Percentiles rank a stretch among this genome's conserved stretches.
These are phyloP conservation scores for Psittacula derbiana DNA, from an alignment of 2,797 vertebrate genomes.

Conservation along the genomic window DNA sequence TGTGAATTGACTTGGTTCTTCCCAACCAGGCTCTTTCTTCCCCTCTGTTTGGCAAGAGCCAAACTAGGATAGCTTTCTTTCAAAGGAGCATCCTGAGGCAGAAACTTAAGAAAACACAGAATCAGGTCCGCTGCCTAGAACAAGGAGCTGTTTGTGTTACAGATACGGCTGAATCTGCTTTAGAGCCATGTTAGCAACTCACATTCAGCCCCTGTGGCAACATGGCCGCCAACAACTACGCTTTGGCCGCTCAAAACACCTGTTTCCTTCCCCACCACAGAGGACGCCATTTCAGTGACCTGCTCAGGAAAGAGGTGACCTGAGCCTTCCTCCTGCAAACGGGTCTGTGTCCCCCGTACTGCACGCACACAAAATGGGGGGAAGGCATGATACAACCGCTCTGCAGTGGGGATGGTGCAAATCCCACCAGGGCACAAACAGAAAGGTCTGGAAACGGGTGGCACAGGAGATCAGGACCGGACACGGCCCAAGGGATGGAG, in stretches of 20 bases:
- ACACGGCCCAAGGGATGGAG: not conserved
- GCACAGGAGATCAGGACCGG: not conserved
- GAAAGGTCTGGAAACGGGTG: not conserved
- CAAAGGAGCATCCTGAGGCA: not conserved
- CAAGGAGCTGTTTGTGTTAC: not conserved
- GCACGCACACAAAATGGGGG: not conserved
- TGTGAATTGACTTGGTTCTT: not conserved
- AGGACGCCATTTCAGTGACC: not conserved
- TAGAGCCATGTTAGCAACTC: accelerated
- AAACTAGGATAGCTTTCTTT: not conserved
- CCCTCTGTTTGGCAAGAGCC: not conserved
- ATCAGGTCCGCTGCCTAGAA: not conserved
- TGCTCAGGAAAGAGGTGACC: not conserved
- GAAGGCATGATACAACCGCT: accelerated
- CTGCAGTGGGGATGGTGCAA: accelerated
- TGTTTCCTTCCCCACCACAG: not conserved
- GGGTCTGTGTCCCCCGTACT: not conserved
- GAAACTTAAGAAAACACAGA: not conserved
- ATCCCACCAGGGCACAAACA: not conserved
- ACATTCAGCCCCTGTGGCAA: accelerated
- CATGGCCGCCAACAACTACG: accelerated
- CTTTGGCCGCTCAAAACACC: not conserved
- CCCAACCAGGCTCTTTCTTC: not conserved
- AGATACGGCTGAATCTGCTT: not conserved
- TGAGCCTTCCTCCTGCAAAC: not conserved